Evolutionary conservation across 2,113 vertebrate species (phyloP).

Genomic region (Sapajus apella): DNA sequence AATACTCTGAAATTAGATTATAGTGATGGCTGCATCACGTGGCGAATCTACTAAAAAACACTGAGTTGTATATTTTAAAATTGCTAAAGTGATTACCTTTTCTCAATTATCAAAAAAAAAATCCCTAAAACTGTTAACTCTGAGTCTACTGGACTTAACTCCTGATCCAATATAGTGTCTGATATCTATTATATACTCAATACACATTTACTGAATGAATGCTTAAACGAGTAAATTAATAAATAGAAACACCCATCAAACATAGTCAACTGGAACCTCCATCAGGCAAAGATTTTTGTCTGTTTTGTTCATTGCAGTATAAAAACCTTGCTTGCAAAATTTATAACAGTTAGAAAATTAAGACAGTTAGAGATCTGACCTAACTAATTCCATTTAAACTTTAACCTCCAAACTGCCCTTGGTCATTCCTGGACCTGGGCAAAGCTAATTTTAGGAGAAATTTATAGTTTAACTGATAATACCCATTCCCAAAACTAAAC

Average conservation of each 20-base stretch:
- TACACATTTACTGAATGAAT: neutral
- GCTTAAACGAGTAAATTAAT: neutral
- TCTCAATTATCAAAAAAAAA: neutral
- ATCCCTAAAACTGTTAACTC: neutral
- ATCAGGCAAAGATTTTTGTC: neutral
- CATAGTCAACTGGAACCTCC: neutral
- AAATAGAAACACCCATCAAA: neutral
- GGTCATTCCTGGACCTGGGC: no score
- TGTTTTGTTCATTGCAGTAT: neutral
- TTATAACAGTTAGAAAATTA: no score
- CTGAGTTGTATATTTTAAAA: neutral
- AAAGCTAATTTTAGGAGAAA: no score
- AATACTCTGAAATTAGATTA: neutral
- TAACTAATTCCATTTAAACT: no score
- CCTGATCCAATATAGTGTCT: neutral
- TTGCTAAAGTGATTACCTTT: neutral
- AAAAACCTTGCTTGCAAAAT: no score
- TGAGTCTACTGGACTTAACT: neutral
- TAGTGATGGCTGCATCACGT: neutral
- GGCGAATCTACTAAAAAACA: neutral
- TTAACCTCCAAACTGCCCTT: no score
- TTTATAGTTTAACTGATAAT: no score
- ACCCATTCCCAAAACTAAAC: no score
- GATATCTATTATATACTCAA: neutral
- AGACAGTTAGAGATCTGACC: no score